phyloP scores from a whole-genome alignment of 2,888 invertebrate species.

The Colletes collaris region DNA sequence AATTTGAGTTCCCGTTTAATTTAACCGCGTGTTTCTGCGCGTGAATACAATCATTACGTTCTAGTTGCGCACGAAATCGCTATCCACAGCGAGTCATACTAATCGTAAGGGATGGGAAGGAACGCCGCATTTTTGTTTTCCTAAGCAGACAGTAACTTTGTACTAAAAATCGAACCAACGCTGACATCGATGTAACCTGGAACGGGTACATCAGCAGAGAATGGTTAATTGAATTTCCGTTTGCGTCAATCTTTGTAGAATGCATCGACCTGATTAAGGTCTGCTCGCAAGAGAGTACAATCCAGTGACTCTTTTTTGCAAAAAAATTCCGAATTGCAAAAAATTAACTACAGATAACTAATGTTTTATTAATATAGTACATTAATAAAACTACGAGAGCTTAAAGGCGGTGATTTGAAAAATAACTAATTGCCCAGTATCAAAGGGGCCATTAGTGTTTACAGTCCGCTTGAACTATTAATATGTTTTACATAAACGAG shows the following conservation, averaged over 20 bases:
- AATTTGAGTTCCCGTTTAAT: neutral
- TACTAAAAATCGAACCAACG: slow-evolving; percentile 7
- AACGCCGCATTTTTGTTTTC: neutral
- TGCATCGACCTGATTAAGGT: slow-evolving; percentile 43
- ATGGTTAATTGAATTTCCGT: slow-evolving; percentile 56
- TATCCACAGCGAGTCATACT: neutral
- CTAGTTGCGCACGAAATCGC: neutral
- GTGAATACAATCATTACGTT: neutral
- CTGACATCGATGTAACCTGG: neutral
- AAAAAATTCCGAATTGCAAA: too few species aligned
- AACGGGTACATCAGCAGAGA: slow-evolving; percentile 27
- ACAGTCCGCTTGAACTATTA: too few species aligned
- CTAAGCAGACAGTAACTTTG: neutral
- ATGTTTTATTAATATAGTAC: too few species aligned
- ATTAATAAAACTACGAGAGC: too few species aligned
- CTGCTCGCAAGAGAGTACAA: neutral
- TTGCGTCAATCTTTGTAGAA: slow-evolving; percentile 40
- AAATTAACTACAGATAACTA: too few species aligned
- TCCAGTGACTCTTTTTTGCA: too few species aligned
- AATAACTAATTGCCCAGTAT: too few species aligned
- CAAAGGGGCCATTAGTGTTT: too few species aligned
- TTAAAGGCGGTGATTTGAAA: too few species aligned
- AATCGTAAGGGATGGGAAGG: too few species aligned
- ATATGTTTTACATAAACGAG: too few species aligned
- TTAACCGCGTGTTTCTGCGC: neutral